Evolutionary conservation across 2,113 vertebrate species (phyloP).

Genomic region (Lipophrys pholis): DNA sequence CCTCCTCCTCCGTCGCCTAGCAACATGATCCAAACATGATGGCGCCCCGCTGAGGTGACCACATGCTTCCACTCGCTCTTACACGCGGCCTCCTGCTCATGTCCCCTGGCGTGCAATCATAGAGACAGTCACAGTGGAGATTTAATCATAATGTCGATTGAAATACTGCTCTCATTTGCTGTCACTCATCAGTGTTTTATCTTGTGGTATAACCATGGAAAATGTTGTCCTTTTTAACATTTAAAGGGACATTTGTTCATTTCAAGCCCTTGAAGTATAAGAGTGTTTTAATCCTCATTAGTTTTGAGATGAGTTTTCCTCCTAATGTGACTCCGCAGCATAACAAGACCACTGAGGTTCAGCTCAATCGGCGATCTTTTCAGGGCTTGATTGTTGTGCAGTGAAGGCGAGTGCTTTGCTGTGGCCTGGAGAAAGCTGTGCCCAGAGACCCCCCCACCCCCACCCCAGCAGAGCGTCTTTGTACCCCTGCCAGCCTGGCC

Average conservation of each 20-base stretch:
- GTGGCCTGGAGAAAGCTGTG: neutral
- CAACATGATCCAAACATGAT: slow-evolving; percentile 48
- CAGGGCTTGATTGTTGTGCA: slow-evolving; percentile 6
- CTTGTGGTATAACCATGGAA: too few species aligned
- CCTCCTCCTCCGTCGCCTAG: slow-evolving; percentile 31
- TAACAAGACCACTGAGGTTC: neutral
- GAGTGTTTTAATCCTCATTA: too few species aligned
- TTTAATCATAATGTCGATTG: too few species aligned
- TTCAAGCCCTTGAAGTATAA: too few species aligned
- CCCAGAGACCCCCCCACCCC: neutral
- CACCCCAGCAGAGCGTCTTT: slow-evolving; percentile 32
- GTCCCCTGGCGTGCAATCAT: neutral
- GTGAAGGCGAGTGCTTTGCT: slow-evolving; percentile 7
- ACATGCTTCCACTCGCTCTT: slow-evolving; percentile 18
- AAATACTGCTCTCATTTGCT: too few species aligned
- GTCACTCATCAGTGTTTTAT: too few species aligned
- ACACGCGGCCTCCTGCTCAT: neutral
- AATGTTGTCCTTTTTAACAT: too few species aligned
- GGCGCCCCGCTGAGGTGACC: slow-evolving; percentile 37
- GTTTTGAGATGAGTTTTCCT: neutral
- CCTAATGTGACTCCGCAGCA: neutral
- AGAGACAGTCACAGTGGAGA: too few species aligned
- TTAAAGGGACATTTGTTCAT: too few species aligned
- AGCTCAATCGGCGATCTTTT: neutral
- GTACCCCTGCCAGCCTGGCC: slow-evolving; percentile 20